These are phyloP conservation scores for Spicauda simplicius DNA, from an alignment of 2,888 invertebrate genomes.

Conservation along the genomic window DNA sequence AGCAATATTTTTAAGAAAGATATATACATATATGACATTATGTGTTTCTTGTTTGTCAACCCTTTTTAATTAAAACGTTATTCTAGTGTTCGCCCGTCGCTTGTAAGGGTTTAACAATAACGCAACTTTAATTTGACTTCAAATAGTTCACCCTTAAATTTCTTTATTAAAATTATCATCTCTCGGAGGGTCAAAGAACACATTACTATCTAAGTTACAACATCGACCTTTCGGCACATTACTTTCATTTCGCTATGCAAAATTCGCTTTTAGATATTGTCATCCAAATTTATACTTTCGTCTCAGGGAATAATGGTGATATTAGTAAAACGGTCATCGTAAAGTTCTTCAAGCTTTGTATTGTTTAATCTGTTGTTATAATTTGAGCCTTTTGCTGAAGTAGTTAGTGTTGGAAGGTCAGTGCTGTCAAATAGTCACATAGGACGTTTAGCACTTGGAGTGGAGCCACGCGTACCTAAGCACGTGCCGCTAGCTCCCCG, in stretches of 20 bases:
- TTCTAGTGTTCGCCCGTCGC: conserved; percentile 56
- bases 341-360: conserved; percentile 56
- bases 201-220: conserved; percentile 69
- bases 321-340: conserved; percentile 53
- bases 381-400: conserved; percentile 38
- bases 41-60: background rate
- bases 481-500: conserved; percentile 81
- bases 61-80: conserved; percentile 47
- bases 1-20: too few species aligned
- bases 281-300: conserved; percentile 62
- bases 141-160: conserved; percentile 72
- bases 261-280: conserved; percentile 47
- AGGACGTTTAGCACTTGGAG: conserved; percentile 46
- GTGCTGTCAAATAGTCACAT: conserved; percentile 42
- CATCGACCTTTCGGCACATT: conserved; percentile 73
- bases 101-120: conserved; percentile 68
- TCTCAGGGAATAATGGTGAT: conserved; percentile 57
- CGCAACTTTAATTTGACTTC: conserved; percentile 72
- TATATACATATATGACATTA: too few species aligned
- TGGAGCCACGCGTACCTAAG: conserved; percentile 69
- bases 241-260: conserved; percentile 56
- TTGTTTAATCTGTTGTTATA: conserved; percentile 37
- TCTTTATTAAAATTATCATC: conserved; percentile 77
- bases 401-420: conserved; percentile 48
- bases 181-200: conserved; percentile 76